Evolutionary conservation across 2,113 vertebrate genomes (phyloP).

Genomic region (Oreochromis aureus): DNA sequence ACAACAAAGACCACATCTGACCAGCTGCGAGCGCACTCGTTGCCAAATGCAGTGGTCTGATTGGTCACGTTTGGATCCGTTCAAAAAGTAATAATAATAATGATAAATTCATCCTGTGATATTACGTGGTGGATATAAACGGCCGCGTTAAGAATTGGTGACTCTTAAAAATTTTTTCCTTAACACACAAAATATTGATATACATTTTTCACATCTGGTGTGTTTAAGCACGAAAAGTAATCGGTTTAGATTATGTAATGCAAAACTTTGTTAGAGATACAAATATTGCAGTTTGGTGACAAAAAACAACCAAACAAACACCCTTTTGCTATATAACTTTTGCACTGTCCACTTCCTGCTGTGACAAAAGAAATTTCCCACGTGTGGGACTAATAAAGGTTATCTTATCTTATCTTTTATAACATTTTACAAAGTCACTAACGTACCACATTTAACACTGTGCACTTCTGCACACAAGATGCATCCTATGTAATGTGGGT

Average conservation of each 20-base stretch:
- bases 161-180: not conserved
- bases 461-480: not conserved
- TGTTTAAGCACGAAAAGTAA: too few relatives aligned
- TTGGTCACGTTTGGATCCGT: not conserved
- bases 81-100: not conserved
- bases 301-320: too few relatives aligned
- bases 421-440: not conserved
- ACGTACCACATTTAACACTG: not conserved
- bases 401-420: too few relatives aligned
- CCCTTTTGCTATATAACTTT: too few relatives aligned
- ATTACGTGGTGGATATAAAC: not conserved
- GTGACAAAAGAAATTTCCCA: too few relatives aligned
- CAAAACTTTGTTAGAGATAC: too few relatives aligned
- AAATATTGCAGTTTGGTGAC: too few relatives aligned
- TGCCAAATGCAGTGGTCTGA: not conserved
- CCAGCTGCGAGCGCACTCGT: not conserved
- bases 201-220: not conserved
- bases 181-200: not conserved
- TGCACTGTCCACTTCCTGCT: too few relatives aligned
- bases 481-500: not conserved
- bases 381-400: too few relatives aligned
- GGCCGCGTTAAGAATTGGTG: not conserved
- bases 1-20: not conserved
- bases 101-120: not conserved
- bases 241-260: too few relatives aligned